Conservation (phyloP, 2,888 invertebrate species). For the Coenonympha glycerion region DNA sequence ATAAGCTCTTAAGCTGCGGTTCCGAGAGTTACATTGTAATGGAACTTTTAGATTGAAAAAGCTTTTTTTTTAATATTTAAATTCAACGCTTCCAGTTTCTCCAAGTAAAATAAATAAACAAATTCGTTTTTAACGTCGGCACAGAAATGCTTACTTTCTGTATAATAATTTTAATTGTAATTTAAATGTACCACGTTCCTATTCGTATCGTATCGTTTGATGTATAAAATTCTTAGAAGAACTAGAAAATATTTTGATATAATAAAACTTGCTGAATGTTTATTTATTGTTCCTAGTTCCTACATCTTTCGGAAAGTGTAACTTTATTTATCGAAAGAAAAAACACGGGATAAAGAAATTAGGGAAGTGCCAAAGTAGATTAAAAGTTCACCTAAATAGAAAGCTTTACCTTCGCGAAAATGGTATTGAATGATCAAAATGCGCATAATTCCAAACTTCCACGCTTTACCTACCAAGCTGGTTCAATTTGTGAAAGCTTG, state of each 20-base stretch:
- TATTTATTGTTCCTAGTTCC: too few species aligned
- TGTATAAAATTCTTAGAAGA: too few species aligned
- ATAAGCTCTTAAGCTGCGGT: conserved; percentile 37
- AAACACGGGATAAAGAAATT: conserved; percentile 6
- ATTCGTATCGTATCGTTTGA: too few species aligned
- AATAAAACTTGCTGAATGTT: too few species aligned
- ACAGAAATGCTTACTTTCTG: too few species aligned
- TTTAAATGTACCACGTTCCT: too few species aligned
- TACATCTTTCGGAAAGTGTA: too few species aligned
- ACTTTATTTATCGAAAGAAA: background rate
- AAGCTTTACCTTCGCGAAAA: conserved; percentile 13
- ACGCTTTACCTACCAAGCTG: conserved; percentile 34
- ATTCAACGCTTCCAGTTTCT: background rate
- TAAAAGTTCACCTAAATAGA: conserved; percentile 23
- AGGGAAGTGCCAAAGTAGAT: conserved; percentile 17
- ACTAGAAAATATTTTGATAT: too few species aligned
- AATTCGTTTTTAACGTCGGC: too few species aligned
- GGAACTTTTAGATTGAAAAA: background rate
- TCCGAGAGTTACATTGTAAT: conserved; percentile 15
- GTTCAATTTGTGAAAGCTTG: conserved; percentile 56
- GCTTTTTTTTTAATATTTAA: background rate
- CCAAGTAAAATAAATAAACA: too few species aligned
- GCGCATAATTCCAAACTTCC: conserved; percentile 38
- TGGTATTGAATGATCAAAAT: conserved; percentile 28
- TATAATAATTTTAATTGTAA: too few species aligned